phyloP scores from a whole-genome alignment of 2,888 invertebrate genomes.

The Scaptomyza cyrtandrae region DNA sequence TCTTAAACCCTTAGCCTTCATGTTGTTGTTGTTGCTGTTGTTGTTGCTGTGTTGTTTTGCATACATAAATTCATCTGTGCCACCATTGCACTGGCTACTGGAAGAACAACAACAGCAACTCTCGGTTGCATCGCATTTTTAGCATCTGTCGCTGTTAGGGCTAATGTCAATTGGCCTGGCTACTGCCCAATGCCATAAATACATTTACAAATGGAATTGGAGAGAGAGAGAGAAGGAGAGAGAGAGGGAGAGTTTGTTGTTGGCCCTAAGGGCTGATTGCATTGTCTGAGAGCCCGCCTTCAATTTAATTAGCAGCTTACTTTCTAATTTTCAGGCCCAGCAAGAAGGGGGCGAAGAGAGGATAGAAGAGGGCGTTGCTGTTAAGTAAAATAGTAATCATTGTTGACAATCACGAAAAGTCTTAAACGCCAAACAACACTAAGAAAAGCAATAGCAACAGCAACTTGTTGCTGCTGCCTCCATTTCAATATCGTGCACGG shows the following conservation, averaged over 20 bases:
- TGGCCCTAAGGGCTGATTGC: slow-evolving; percentile 60
- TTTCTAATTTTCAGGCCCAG: slow-evolving; percentile 49
- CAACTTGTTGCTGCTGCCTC: slow-evolving; percentile 58
- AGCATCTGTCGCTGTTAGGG: slow-evolving; percentile 76
- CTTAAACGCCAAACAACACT: slow-evolving; percentile 31
- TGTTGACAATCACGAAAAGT: slow-evolving; percentile 79
- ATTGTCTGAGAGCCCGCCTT: slow-evolving; percentile 64
- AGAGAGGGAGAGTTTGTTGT: neutral
- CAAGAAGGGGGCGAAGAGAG: neutral
- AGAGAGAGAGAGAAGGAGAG: neutral
- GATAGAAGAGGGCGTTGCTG: neutral
- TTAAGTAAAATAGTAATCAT: slow-evolving; percentile 65
- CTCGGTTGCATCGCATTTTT: slow-evolving; percentile 60
- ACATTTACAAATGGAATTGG: slow-evolving; percentile 22
- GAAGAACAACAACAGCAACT: slow-evolving; percentile 41
- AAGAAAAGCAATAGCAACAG: slow-evolving; percentile 36
- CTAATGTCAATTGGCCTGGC: slow-evolving; percentile 73
- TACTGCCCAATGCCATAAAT: slow-evolving; percentile 70
- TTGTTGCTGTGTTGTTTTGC: slow-evolving; percentile 79
- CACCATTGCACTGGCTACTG: slow-evolving; percentile 43
- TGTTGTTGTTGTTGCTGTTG: slow-evolving; percentile 9
- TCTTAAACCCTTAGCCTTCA: neutral
- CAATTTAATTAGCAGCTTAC: slow-evolving; percentile 73
- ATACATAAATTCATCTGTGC: slow-evolving; percentile 84
- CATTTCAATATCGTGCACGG: slow-evolving; percentile 82